Evolutionary conservation across 64 coral and sea anemone genomes (phyloP).

Genomic region (Porites australiensis): DNA sequence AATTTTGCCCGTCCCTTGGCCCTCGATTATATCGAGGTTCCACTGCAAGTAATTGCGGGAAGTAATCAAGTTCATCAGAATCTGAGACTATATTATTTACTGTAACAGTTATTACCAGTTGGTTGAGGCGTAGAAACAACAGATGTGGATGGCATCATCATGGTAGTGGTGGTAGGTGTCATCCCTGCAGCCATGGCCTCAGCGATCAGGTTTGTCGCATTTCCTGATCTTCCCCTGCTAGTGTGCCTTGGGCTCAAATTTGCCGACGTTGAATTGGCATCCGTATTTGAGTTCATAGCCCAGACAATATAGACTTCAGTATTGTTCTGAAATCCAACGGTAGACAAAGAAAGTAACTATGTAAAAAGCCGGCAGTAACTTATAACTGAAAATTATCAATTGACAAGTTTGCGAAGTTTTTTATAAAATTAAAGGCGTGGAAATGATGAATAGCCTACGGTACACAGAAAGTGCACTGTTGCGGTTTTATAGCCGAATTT

Average conservation of each 20-base stretch:
- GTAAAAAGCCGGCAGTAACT: background rate
- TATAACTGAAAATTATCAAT: too few relatives aligned
- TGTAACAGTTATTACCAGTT: background rate
- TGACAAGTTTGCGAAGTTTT: too few relatives aligned
- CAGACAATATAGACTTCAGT: constrained; percentile 21
- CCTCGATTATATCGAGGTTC: too few relatives aligned
- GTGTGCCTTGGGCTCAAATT: background rate
- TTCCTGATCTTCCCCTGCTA: background rate
- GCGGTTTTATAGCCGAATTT: too few relatives aligned
- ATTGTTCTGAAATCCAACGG: background rate
- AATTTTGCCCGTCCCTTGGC: too few relatives aligned
- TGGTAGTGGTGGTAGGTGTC: background rate
- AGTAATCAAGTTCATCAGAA: too few relatives aligned
- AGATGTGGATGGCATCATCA: background rate
- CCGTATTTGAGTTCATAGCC: background rate
- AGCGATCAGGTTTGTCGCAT: background rate
- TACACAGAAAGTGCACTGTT: too few relatives aligned
- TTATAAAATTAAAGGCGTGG: too few relatives aligned
- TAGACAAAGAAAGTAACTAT: background rate
- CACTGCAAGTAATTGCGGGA: too few relatives aligned
- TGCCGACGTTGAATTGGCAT: background rate
- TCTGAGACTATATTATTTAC: too few relatives aligned
- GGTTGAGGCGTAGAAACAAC: background rate
- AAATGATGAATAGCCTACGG: too few relatives aligned
- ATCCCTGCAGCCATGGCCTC: background rate